A percentile compares a stretch with the other conserved stretches of the same genome.
These are phyloP conservation scores for Ianthella basta DNA, from an alignment of 37 sponge, comb jelly and placozoan species.

Conservation along the genomic window DNA sequence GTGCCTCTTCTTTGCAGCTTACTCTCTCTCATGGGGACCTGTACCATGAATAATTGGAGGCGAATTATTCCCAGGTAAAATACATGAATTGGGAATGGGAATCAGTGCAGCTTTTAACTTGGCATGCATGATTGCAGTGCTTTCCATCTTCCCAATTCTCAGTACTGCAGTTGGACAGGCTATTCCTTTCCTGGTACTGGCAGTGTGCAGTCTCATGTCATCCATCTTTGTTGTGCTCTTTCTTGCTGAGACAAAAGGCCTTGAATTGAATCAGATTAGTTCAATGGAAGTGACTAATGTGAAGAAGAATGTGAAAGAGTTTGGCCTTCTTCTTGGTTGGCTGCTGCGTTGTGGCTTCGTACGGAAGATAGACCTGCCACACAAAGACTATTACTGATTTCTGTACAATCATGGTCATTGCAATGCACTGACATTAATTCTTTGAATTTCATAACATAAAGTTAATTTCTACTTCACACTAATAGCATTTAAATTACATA, in stretches of 20 bases:
- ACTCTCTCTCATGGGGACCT: conserved; percentile 64
- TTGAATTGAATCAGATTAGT: conserved; percentile 53
- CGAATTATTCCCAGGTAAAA: conserved; percentile 41
- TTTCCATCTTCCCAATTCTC: conserved; percentile 10
- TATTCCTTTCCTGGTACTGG: conserved; percentile 31
- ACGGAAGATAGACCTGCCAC: too few species aligned
- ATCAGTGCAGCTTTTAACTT: conserved; percentile 34
- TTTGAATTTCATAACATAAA: too few species aligned
- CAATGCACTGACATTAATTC: too few species aligned
- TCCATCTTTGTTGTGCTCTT: conserved; percentile 48
- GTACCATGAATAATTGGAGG: conserved; percentile 53
- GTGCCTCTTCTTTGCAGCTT: conserved; percentile 29
- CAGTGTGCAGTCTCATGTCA: conserved; percentile 16
- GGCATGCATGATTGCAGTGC: neutral
- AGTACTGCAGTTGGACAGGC: neutral
- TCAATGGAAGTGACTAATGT: neutral
- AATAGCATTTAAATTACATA: too few species aligned
- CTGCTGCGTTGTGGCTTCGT: neutral
- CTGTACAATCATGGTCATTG: too few species aligned
- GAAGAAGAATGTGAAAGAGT: neutral
- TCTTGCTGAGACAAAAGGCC: conserved; percentile 71
- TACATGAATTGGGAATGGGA: conserved; percentile 27
- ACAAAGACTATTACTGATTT: too few species aligned
- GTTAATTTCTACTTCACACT: too few species aligned
- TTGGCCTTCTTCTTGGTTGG: neutral